Conservation (phyloP, 2,797 vertebrate species). For the Salarias fasciatus region DNA sequence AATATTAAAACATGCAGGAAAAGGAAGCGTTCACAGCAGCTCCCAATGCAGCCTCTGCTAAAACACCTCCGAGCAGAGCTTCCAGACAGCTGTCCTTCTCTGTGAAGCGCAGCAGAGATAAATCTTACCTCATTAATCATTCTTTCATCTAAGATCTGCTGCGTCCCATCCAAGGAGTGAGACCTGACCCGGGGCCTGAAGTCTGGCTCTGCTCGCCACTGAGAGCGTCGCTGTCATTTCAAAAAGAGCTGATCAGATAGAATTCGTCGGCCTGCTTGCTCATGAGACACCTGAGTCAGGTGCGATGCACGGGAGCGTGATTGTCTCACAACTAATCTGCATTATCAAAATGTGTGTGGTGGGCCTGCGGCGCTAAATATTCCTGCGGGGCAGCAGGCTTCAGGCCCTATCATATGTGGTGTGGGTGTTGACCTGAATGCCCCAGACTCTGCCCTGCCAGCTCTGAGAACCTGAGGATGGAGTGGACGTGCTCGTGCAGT, state of each 20-base stretch:
- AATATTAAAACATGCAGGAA: neutral
- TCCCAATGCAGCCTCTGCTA: neutral
- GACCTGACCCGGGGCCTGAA: conserved; percentile 70
- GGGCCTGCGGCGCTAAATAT: conserved; percentile 32
- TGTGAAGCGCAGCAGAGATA: conserved; percentile 8
- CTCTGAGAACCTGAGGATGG: conserved; percentile 71
- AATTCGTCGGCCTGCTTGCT: conserved; percentile 11
- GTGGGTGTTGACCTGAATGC: conserved; percentile 70
- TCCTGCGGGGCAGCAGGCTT: conserved; percentile 23
- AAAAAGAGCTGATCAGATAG: conserved; percentile 21
- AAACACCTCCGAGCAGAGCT: neutral
- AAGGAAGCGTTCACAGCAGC: neutral
- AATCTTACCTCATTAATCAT: conserved; percentile 75
- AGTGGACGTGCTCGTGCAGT: conserved; percentile 30
- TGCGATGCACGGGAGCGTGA: conserved; percentile 12
- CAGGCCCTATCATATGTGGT: conserved; percentile 41
- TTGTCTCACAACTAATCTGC: conserved; percentile 17
- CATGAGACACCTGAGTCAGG: conserved; percentile 8
- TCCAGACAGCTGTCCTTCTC: conserved; percentile 13
- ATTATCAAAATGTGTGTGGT: conserved; percentile 35
- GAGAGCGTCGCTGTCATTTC: conserved; percentile 18
- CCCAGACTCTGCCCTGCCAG: conserved; percentile 64
- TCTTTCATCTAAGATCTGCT: conserved; percentile 49
- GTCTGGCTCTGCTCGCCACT: conserved; percentile 19
- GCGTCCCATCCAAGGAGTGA: conserved; percentile 60